A percentile compares a stretch with the other conserved stretches of the same genome.
phyloP scores from a whole-genome alignment of 1,140 invertebrate genomes.

The Drosophila azteca region DNA sequence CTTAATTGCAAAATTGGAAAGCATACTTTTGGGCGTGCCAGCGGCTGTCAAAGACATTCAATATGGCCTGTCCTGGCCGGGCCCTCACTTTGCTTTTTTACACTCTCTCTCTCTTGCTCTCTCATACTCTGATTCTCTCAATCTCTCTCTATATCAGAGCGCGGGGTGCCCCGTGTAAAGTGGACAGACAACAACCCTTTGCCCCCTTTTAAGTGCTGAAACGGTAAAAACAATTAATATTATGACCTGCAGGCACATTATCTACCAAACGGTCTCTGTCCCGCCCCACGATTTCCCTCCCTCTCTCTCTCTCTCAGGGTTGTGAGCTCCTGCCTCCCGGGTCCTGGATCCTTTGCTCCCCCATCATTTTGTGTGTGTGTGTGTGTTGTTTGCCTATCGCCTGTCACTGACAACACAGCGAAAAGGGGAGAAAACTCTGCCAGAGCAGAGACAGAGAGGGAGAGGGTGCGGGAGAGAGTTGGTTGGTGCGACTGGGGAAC shows the following conservation, averaged over 20 bases:
- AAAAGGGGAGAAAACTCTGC: slow-evolving; percentile 20
- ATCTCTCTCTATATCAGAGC: not conserved
- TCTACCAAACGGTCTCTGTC: slow-evolving; percentile 27
- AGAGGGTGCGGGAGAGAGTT: not conserved
- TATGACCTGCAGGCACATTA: slow-evolving; percentile 80
- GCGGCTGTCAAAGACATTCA: slow-evolving; percentile 71
- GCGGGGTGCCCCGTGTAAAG: slow-evolving; percentile 12
- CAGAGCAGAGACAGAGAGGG: not conserved
- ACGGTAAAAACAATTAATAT: slow-evolving; percentile 78
- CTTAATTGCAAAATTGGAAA: slow-evolving; percentile 75
- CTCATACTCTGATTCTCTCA: not conserved
- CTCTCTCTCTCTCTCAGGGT: no score
- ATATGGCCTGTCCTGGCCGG: slow-evolving; percentile 24
- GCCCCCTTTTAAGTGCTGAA: slow-evolving; percentile 46
- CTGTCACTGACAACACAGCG: slow-evolving; percentile 68
- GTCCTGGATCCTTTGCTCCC: slow-evolving; percentile 16
- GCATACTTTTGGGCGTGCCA: slow-evolving; percentile 66
- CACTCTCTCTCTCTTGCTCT: slow-evolving; percentile 9
- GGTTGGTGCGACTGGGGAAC: not conserved
- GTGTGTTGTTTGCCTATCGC: slow-evolving; percentile 58
- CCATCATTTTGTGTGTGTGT: slow-evolving; percentile 24
- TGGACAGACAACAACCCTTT: slow-evolving; percentile 58
- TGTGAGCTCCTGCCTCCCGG: not conserved
- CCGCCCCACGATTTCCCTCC: slow-evolving; percentile 1
- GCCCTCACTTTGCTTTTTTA: slow-evolving; percentile 10